Evolutionary conservation across 2,888 invertebrate genomes (phyloP).

Genomic region (Cremastobaeus sp.): DNA sequence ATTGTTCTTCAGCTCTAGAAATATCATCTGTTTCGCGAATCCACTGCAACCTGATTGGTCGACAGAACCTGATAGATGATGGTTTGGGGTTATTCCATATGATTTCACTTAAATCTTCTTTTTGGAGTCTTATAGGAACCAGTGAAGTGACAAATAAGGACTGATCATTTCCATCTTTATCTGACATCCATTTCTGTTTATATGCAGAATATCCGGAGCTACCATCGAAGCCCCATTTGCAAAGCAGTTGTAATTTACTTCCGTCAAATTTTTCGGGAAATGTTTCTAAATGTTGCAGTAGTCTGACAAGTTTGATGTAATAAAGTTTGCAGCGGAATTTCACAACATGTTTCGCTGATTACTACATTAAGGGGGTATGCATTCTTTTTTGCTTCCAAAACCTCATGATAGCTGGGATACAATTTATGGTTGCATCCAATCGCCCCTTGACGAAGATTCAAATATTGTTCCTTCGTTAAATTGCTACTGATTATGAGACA

Average conservation of each 20-base stretch:
- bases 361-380: too few species aligned
- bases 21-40: conserved; percentile 23
- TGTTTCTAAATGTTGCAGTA: neutral
- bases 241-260: neutral
- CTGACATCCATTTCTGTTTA: conserved; percentile 25
- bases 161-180: too few species aligned
- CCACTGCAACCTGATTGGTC: conserved; percentile 48
- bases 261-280: neutral
- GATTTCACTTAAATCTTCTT: too few species aligned
- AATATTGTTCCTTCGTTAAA: conserved; percentile 9
- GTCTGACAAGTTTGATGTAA: neutral
- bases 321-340: too few species aligned
- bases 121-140: too few species aligned
- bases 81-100: too few species aligned
- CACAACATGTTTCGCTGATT: too few species aligned
- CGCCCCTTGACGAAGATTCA: conserved; percentile 2
- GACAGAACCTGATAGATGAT: conserved; percentile 39
- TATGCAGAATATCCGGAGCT: conserved; percentile 17
- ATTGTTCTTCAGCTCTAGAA: conserved; percentile 32
- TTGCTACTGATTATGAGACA: neutral
- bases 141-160: too few species aligned
- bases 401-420: conserved; percentile 4
- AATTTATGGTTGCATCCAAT: neutral
- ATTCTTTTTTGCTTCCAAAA: too few species aligned
- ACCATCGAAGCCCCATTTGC: conserved; percentile 16